Percentiles rank a stretch among this genome's conserved stretches.
Conservation (phyloP, 2,113 vertebrate species). For the Oryzias melastigma region DNA sequence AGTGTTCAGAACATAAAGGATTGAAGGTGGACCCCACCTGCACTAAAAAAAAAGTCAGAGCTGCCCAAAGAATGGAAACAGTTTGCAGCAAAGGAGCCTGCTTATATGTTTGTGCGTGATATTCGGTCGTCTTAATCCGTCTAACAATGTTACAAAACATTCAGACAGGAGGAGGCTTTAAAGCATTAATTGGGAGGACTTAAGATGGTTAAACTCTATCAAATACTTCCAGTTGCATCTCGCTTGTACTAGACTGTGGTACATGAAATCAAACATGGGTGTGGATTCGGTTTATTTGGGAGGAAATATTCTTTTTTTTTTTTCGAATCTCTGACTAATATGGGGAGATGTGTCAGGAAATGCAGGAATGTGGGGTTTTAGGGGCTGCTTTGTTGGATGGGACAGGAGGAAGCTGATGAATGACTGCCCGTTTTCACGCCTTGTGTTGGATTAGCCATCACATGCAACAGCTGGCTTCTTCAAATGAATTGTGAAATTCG, state of each 20-base stretch:
- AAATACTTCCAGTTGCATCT: conserved; percentile 61
- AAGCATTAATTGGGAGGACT: conserved; percentile 71
- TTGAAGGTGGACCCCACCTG: conserved; percentile 64
- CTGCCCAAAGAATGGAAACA: conserved; percentile 51
- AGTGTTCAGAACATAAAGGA: conserved; percentile 51
- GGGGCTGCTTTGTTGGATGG: conserved; percentile 2
- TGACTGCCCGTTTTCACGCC: conserved; percentile 55
- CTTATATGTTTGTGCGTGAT: conserved; percentile 73
- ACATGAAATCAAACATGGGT: conserved; percentile 59
- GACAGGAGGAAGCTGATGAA: conserved; percentile 50
- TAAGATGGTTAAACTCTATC: conserved; percentile 57
- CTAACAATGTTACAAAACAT: conserved; percentile 77
- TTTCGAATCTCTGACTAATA: conserved; percentile 28
- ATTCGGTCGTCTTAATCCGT: conserved; percentile 76
- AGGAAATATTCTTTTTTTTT: conserved; percentile 50
- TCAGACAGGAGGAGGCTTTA: conserved; percentile 75
- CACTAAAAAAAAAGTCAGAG: conserved; percentile 14
- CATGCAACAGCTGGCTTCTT: conserved; percentile 65
- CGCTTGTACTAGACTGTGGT: conserved; percentile 51
- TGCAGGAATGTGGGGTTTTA: conserved; percentile 9
- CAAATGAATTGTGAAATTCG: conserved; percentile 59
- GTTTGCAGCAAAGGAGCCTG: conserved; percentile 60
- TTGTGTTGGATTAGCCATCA: conserved; percentile 59
- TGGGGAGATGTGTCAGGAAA: conserved; percentile 1
- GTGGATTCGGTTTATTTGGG: conserved; percentile 49